Base-by-base conservation (phyloP, 2,888 invertebrate species). In the Drosophila cognata region DNA sequence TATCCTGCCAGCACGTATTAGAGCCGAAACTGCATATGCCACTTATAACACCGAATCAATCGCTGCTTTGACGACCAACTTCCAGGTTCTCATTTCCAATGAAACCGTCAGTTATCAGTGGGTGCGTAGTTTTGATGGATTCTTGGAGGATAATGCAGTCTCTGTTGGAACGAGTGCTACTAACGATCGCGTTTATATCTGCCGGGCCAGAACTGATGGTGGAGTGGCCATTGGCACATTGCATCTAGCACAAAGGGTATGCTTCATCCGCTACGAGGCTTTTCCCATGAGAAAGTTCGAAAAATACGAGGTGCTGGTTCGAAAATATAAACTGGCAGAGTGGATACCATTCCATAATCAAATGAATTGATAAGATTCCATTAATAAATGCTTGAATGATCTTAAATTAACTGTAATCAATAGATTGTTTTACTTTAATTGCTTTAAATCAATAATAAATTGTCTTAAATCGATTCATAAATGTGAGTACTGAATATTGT, bases 41-140 rank as follows among this genome's bases (percentile, higher is more conserved):
- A 59, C 68, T 7, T 82, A 10, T 21, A 82, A 80, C 18, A 75
- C 67, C 1, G 50, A 62, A 0, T 3, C 31, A 0, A 0, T 50
- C 1, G 60, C 57, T n/a, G 48, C n/a, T n/a, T n/a, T n/a, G n/a
- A n/a, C n/a, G n/a, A n/a, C n/a, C n/a, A n/a, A n/a, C n/a, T n/a
- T n/a, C n/a, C n/a, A 77, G 0, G 0, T 83, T 25, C 46, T 83
- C n/a, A 66, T 81, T 1, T n/a, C 62, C 33, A 71, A 79, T 48
- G 65, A 16, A 18, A 64, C 81, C 8, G 0, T 67, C 4, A 64
- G 57, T 8, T 83, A 84, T 31, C 21, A 59, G 0, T 83, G 83
- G 83, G 58, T 70, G 2, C 76, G 71, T 21, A 83, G 86, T 21
- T 83, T 7, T 51, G 79, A 83, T 61, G 83, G 83, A 7, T 81